Evolutionary conservation across 2,888 invertebrate species (phyloP).

Genomic region (Dryadula phaetusa): DNA sequence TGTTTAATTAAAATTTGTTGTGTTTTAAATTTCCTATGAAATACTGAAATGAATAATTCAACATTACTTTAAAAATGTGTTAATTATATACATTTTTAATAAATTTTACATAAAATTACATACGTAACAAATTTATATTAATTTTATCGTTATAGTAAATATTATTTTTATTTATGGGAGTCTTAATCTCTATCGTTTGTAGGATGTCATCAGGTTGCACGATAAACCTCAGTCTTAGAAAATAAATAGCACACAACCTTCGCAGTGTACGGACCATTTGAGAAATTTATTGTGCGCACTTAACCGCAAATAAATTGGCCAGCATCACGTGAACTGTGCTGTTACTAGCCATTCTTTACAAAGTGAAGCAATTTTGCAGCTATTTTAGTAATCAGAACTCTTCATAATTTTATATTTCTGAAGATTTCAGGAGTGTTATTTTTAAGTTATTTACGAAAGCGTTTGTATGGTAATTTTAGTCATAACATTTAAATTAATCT

Average conservation of each 20-base stretch:
- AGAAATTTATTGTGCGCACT: slow-evolving; percentile 83
- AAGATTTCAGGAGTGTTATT: slow-evolving; percentile 3
- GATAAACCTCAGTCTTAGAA: slow-evolving; percentile 58
- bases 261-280: slow-evolving; percentile 80
- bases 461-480: too few species aligned
- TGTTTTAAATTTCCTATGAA: too few species aligned
- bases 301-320: slow-evolving; percentile 82
- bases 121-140: too few species aligned
- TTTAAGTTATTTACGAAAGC: background rate
- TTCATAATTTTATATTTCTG: slow-evolving; percentile 11
- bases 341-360: slow-evolving; percentile 56
- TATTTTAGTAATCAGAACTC: slow-evolving; percentile 51
- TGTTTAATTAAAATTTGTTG: too few species aligned
- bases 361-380: slow-evolving; percentile 54
- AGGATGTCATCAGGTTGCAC: slow-evolving; percentile 42
- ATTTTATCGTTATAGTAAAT: background rate
- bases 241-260: slow-evolving; percentile 80
- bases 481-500: too few species aligned
- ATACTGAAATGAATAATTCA: background rate
- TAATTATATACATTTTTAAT: too few species aligned
- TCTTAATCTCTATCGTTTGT: slow-evolving; percentile 39
- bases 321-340: slow-evolving; percentile 68
- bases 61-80: too few species aligned
- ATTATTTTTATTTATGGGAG: slow-evolving; percentile 2
- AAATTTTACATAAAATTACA: too few species aligned